Base-by-base conservation (phyloP, 2,113 vertebrate species). In the Podiceps cristatus region DNA sequence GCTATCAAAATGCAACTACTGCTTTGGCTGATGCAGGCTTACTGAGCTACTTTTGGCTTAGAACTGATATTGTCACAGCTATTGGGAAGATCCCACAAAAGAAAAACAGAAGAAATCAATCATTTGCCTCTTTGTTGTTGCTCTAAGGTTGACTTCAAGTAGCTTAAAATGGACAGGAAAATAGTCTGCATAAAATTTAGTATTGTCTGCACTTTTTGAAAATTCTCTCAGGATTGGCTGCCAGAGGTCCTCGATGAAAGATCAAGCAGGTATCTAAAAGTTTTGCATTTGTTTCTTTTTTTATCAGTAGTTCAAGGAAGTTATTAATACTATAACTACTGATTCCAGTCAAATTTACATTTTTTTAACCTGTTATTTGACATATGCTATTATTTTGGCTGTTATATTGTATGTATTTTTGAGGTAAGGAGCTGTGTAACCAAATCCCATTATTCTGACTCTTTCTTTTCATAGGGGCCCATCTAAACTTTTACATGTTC, bases 21-120 rank as follows among this genome's bases (percentile, higher is more conserved):
- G 29, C 78, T 86, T 79, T 82, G 79, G 44, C 42, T 59, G 19
- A 10, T 4, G 1, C 35, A 75, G 74, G 33, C 37, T 82, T 78
- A 56, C 44, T 59, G 62, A 96, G 74, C 20, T 72, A 28, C 58
- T 88, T 97, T 88, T 96, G 85, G 83, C 93, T 91, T 79, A 90
- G 45, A 90, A 92, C 33, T 0, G 1, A 91, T 67, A 81, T 11
- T 55, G 42, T 55, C 82, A 90, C 28, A 67, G n/a, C 18, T 62
- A 20, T 56, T 42, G 56, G 11, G 9, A 90, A 93, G 52, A 72
- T 13, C n/a, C 29, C 33, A 76, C 33, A 83, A 67, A 90, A 53
- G 40, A 42, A 84, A 78, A 74, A 42, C 5, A 85, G 49, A 93
- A 86, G 6, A 89, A 72, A 94, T 63, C 31, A 78, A 58, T 71